A percentile compares a stretch with the other conserved stretches of the same genome.
Conservation (phyloP, 2,797 vertebrate genomes). For the Lophius americanus region DNA sequence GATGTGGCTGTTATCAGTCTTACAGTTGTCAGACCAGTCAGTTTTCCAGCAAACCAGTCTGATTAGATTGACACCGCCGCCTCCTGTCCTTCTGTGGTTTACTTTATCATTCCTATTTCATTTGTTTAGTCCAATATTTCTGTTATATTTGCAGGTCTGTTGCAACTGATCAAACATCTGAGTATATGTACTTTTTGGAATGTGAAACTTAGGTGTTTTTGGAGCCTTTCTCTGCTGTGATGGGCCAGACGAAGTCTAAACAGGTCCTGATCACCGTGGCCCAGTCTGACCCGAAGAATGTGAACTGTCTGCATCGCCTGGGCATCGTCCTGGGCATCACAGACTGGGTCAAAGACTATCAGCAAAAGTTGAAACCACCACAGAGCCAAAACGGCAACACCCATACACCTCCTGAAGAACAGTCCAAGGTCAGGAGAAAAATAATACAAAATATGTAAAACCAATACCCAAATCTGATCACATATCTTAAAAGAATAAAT, state of each 20-base stretch:
- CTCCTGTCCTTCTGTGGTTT: neutral
- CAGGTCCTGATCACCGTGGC: constrained; percentile 72
- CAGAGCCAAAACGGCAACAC: constrained; percentile 22
- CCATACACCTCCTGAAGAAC: constrained; percentile 6
- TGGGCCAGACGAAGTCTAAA: constrained; percentile 83
- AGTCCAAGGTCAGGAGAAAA: constrained; percentile 55
- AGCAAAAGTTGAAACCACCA: constrained; percentile 67
- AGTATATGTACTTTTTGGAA: neutral
- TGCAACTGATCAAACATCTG: too few relatives aligned
- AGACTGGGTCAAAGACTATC: constrained; percentile 83
- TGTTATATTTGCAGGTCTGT: too few relatives aligned
- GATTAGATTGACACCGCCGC: neutral
- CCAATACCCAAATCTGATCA: too few relatives aligned
- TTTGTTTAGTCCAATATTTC: neutral
- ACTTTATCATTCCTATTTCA: constrained; percentile 2
- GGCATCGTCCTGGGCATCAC: constrained; percentile 82
- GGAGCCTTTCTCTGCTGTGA: constrained; percentile 80
- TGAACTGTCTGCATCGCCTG: constrained; percentile 81
- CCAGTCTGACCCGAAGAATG: constrained; percentile 63
- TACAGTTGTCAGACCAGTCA: constrained; percentile 33
- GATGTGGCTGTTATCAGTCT: too few relatives aligned
- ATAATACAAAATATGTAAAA: neutral
- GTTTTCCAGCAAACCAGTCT: neutral
- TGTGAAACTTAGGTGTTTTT: constrained; percentile 78
- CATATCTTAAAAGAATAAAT: too few relatives aligned